These are phyloP conservation scores for Drosophila sproati DNA, from an alignment of 1,140 invertebrate genomes.

Conservation along the genomic window DNA sequence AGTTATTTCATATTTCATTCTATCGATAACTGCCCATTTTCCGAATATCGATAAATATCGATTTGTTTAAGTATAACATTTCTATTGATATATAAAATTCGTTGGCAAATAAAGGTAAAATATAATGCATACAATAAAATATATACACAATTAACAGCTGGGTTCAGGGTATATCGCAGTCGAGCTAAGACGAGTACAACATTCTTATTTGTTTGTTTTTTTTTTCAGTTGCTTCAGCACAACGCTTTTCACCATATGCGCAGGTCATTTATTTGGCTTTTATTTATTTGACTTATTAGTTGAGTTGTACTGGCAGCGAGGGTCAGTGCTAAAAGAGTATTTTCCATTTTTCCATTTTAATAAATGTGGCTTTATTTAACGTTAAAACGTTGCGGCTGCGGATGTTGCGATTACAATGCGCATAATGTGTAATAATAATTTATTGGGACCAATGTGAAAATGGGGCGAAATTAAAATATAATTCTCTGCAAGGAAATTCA, in stretches of 20 bases:
- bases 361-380: constrained; percentile 64
- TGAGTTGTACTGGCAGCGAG: constrained; percentile 7
- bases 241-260: constrained; percentile 49
- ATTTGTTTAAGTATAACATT: too few relatives aligned
- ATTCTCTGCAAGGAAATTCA: constrained; percentile 7
- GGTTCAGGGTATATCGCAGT: too few relatives aligned
- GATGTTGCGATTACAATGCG: constrained; percentile 47
- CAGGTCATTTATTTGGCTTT: constrained; percentile 62
- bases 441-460: constrained; percentile 35
- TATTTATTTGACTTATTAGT: constrained; percentile 53
- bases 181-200: too few relatives aligned
- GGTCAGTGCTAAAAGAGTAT: constrained; percentile 38
- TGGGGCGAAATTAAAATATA: background rate
- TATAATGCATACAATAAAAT: too few relatives aligned
- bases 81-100: too few relatives aligned
- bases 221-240: constrained; percentile 37
- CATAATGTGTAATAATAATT: constrained; percentile 58
- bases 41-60: too few relatives aligned
- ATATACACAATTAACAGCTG: too few relatives aligned
- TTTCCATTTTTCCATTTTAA: constrained; percentile 45
- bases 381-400: constrained; percentile 24
- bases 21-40: too few relatives aligned
- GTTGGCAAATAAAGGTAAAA: too few relatives aligned
- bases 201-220: constrained; percentile 5
- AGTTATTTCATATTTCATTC: too few relatives aligned